These are phyloP conservation scores for Eulemur rufifrons DNA, from an alignment of 2,113 vertebrate genomes.

Conservation along the genomic window DNA sequence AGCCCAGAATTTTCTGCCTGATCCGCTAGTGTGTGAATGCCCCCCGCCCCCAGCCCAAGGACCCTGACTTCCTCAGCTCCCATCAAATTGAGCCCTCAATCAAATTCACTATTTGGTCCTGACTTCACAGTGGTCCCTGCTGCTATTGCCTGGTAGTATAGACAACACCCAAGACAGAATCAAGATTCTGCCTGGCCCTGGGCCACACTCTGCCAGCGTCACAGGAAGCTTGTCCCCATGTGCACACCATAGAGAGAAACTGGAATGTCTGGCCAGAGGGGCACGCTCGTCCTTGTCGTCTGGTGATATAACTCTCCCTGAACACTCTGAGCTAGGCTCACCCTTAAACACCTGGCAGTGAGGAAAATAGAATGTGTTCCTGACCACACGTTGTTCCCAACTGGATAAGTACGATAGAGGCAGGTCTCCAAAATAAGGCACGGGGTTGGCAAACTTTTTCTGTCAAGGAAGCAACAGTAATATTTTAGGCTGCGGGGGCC, in stretches of 20 bases:
- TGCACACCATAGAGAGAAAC: fast-evolving
- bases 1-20: not conserved
- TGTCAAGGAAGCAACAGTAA: not conserved
- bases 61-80: not conserved
- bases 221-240: not conserved
- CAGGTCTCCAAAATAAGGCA: not conserved
- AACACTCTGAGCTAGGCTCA: not conserved
- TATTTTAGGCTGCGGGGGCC: not conserved
- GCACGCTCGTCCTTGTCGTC: fast-evolving
- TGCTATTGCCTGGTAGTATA: not conserved
- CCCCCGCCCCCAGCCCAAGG: fast-evolving
- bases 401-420: fast-evolving
- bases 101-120: fast-evolving
- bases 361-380: not conserved
- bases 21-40: too few relatives aligned
- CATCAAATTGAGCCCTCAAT: too few relatives aligned
- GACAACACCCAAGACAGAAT: not conserved
- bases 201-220: not conserved
- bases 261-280: fast-evolving
- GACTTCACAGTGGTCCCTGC: not conserved
- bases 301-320: not conserved
- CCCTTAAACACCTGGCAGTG: not conserved
- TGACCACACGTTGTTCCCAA: not conserved
- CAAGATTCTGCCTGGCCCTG: too few relatives aligned
- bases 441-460: not conserved